Conservation (phyloP, 2,797 vertebrate species). For the Enoplosus armatus region DNA sequence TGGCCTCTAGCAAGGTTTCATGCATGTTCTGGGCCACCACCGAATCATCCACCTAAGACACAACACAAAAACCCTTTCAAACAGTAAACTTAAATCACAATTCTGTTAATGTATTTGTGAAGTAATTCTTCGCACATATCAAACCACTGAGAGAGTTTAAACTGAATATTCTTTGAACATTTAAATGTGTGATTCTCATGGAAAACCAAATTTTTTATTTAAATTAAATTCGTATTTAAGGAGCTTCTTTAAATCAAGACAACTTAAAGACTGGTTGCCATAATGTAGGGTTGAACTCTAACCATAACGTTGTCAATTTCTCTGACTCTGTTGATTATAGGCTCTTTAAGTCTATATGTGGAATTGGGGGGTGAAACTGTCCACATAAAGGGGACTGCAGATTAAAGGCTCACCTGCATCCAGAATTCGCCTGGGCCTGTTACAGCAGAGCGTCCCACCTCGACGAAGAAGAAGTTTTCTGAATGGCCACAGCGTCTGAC, state of each 20-base stretch:
- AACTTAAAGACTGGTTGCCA: neutral
- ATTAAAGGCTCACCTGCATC: constrained; percentile 84
- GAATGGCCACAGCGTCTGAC: constrained; percentile 89
- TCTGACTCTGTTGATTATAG: constrained; percentile 36
- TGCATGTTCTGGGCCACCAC: constrained; percentile 92
- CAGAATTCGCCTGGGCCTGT: constrained; percentile 88
- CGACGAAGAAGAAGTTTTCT: constrained; percentile 92
- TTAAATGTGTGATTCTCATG: neutral
- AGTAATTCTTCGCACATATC: neutral
- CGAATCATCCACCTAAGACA: constrained; percentile 83
- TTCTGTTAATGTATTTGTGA: neutral
- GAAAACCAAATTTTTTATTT: neutral
- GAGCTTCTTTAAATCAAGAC: neutral
- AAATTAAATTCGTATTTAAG: neutral
- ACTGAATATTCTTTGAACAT: neutral
- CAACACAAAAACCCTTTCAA: neutral
- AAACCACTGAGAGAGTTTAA: neutral
- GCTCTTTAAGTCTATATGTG: constrained; percentile 11
- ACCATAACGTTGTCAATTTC: constrained; percentile 1
- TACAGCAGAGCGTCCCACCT: constrained; percentile 88
- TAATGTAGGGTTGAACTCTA: constrained; percentile 20
- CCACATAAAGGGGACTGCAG: constrained; percentile 13
- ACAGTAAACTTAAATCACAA: constrained; percentile 10
- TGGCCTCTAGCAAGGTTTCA: constrained; percentile 91
- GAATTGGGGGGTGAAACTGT: constrained; percentile 19